These are phyloP conservation scores for Dermatemys mawii DNA, from an alignment of 2,113 vertebrate genomes.

Conservation along the genomic window DNA sequence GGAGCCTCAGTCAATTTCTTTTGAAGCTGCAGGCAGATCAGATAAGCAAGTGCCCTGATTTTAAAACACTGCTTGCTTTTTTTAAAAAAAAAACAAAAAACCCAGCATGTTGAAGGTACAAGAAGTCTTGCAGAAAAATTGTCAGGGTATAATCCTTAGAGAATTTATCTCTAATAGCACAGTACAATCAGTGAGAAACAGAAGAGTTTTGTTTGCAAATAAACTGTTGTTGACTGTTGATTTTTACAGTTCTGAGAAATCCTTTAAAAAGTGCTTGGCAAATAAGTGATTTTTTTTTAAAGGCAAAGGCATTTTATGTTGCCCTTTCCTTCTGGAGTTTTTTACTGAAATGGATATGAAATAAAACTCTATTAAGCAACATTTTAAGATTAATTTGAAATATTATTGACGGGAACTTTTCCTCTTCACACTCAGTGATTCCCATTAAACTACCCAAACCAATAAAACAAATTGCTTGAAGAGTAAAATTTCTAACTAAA, in stretches of 20 bases:
- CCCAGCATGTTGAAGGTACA: not conserved
- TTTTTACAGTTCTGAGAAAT: not conserved
- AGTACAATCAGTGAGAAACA: not conserved
- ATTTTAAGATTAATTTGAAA: constrained; percentile 27
- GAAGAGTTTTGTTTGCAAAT: not conserved
- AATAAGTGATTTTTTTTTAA: not conserved
- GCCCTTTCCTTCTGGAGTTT: not conserved
- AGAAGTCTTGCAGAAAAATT: not conserved
- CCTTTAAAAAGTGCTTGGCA: constrained; percentile 1
- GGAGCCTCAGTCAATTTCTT: constrained; percentile 6
- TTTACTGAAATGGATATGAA: not conserved
- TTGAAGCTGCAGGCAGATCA: not conserved
- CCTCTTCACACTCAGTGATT: not conserved
- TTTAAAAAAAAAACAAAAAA: no score
- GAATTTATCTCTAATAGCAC: not conserved
- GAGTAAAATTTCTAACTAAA: not conserved
- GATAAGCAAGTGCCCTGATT: constrained; percentile 4
- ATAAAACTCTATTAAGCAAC: not conserved
- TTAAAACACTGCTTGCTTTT: constrained; percentile 1
- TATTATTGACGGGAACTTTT: not conserved
- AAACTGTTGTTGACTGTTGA: not conserved
- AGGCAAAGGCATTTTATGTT: not conserved
- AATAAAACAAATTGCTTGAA: constrained; percentile 2
- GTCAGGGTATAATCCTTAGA: not conserved
- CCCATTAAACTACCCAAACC: not conserved